Evolutionary conservation across 1,140 invertebrate genomes (phyloP).

Genomic region (Heliconius himera): DNA sequence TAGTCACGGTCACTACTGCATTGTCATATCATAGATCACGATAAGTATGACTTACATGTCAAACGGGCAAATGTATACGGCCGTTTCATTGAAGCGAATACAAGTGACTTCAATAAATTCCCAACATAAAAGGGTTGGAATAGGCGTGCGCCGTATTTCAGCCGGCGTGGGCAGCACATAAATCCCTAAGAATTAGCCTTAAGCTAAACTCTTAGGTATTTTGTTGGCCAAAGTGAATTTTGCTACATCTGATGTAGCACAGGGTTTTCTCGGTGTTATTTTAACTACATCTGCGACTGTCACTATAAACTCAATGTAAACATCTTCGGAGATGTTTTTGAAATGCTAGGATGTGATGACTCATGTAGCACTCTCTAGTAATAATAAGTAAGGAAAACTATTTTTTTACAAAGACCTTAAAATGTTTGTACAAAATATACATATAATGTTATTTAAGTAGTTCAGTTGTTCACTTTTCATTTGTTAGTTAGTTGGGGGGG

Average conservation of each 20-base stretch:
- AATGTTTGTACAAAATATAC: background rate
- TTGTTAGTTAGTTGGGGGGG: too few species aligned
- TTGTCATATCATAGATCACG: constrained; percentile 56
- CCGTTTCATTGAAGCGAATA: constrained; percentile 60
- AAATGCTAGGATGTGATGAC: background rate
- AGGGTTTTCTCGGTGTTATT: constrained; percentile 8
- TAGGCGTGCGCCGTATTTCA: constrained; percentile 69
- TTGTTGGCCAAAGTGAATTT: constrained; percentile 12
- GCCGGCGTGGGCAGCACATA: constrained; percentile 65
- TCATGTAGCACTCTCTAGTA: background rate
- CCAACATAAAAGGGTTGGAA: constrained; percentile 72
- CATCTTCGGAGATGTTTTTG: background rate
- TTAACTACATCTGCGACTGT: constrained; percentile 8
- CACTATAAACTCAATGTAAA: background rate
- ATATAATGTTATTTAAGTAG: background rate
- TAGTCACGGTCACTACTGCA: constrained; percentile 48
- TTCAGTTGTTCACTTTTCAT: background rate
- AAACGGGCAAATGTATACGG: constrained; percentile 54
- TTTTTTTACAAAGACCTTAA: background rate
- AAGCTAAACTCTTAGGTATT: constrained; percentile 66
- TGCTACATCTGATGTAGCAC: constrained; percentile 9
- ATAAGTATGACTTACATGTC: constrained; percentile 51
- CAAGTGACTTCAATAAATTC: constrained; percentile 69
- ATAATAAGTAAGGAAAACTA: background rate
- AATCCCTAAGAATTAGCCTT: constrained; percentile 70